Evolutionary conservation across 2,113 vertebrate genomes (phyloP).

Genomic region (Plecotus auritus): DNA sequence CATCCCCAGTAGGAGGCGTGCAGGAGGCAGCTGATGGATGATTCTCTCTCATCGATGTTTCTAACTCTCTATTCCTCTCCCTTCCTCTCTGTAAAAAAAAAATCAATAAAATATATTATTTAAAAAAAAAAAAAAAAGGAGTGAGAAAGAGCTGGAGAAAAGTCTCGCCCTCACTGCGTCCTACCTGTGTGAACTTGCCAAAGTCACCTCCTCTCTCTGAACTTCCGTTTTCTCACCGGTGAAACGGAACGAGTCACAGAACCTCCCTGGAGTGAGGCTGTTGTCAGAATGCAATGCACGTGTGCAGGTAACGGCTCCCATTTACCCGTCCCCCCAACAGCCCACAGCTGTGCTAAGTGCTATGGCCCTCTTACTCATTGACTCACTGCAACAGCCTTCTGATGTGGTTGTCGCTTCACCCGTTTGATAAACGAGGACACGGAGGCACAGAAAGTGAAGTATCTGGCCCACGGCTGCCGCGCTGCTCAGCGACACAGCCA

Average conservation of each 20-base stretch:
- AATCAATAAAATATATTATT: too few species aligned
- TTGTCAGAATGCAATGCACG: not conserved
- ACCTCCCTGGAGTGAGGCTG: not conserved
- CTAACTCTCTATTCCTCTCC: too few species aligned
- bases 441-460: not conserved
- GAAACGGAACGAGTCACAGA: not conserved
- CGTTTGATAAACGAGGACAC: not conserved
- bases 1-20: too few species aligned
- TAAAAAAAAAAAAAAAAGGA: not conserved
- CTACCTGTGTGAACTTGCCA: not conserved
- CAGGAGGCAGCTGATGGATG: too few species aligned
- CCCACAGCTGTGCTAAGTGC: not conserved
- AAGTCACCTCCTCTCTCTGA: not conserved
- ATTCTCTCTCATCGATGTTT: too few species aligned
- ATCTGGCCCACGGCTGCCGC: not conserved
- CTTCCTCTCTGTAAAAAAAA: too few species aligned
- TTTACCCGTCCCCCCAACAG: not conserved
- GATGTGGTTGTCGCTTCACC: not conserved
- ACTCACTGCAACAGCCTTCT: not conserved
- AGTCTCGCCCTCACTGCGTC: not conserved
- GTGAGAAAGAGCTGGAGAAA: not conserved
- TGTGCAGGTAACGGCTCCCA: not conserved
- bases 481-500: not conserved
- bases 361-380: not conserved
- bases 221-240: not conserved